A percentile compares a stretch with the other conserved stretches of the same genome.
Evolutionary conservation across 2,113 vertebrate species (phyloP).

Genomic region (Pseudolaguvia tuberculata): DNA sequence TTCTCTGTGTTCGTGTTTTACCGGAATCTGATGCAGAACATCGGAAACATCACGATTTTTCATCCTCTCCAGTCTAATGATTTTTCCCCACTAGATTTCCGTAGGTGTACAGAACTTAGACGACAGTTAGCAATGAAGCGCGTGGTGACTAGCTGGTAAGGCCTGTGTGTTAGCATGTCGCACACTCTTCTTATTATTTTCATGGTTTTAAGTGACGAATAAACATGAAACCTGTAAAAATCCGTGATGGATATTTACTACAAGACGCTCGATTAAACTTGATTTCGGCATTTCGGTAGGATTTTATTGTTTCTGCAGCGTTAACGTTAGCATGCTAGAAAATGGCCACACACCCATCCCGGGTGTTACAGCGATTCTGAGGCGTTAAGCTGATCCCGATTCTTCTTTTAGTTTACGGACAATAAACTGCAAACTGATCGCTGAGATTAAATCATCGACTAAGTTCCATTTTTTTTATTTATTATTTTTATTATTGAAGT

Average conservation of each 20-base stretch:
- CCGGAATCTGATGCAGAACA: background rate
- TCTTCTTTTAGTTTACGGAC: background rate
- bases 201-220: too few relatives aligned
- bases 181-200: background rate
- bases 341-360: slow-evolving; percentile 4
- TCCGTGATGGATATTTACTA: too few relatives aligned
- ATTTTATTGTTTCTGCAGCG: background rate
- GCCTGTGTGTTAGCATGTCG: background rate
- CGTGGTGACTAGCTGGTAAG: background rate
- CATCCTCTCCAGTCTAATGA: background rate
- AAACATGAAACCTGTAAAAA: background rate
- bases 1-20: background rate
- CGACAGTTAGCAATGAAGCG: background rate
- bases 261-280: too few relatives aligned
- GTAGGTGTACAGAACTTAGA: background rate
- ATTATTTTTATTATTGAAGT: too few relatives aligned
- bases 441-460: too few relatives aligned
- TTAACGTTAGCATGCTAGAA: background rate
- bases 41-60: background rate
- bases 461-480: too few relatives aligned
- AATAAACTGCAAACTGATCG: too few relatives aligned
- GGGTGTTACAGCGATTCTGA: background rate
- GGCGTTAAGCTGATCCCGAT: background rate
- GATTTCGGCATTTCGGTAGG: background rate
- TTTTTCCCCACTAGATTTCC: background rate